Evolutionary conservation across 2,888 invertebrate species (phyloP).

Genomic region (Cheiracanthium punctorium): DNA sequence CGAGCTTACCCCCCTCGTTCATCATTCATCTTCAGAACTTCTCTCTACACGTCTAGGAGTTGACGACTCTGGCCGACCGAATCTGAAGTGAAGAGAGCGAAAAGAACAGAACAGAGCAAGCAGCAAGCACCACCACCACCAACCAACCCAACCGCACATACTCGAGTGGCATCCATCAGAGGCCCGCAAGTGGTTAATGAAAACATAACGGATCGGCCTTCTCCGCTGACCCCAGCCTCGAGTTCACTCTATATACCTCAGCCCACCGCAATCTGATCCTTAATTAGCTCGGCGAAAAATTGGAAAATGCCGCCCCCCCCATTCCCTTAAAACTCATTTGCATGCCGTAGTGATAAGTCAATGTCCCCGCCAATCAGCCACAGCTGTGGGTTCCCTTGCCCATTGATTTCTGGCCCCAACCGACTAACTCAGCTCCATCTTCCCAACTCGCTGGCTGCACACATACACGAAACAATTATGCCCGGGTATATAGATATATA

Average conservation of each 20-base stretch:
- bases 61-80: not conserved
- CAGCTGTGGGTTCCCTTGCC: constrained; percentile 55
- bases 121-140: too few species aligned
- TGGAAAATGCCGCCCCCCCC: constrained; percentile 34
- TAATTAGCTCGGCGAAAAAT: constrained; percentile 67
- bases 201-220: constrained; percentile 62
- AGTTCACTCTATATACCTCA: constrained; percentile 60
- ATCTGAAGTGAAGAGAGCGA: not conserved
- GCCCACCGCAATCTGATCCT: constrained; percentile 55
- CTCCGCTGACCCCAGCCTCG: not conserved
- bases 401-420: constrained; percentile 60
- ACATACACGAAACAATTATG: constrained; percentile 53
- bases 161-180: constrained; percentile 30
- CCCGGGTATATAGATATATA: too few species aligned
- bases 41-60: not conserved
- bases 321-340: constrained; percentile 63
- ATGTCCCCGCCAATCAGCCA: constrained; percentile 59
- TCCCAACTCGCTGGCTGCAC: constrained; percentile 11
- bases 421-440: constrained; percentile 1
- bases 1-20: not conserved
- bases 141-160: not conserved
- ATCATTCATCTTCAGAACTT: not conserved
- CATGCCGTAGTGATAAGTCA: constrained; percentile 66
- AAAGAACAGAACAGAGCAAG: too few species aligned
- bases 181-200: constrained; percentile 55